These are phyloP conservation scores for Eupithecia subumbrata DNA, from an alignment of 2,888 invertebrate genomes.

Conservation along the genomic window DNA sequence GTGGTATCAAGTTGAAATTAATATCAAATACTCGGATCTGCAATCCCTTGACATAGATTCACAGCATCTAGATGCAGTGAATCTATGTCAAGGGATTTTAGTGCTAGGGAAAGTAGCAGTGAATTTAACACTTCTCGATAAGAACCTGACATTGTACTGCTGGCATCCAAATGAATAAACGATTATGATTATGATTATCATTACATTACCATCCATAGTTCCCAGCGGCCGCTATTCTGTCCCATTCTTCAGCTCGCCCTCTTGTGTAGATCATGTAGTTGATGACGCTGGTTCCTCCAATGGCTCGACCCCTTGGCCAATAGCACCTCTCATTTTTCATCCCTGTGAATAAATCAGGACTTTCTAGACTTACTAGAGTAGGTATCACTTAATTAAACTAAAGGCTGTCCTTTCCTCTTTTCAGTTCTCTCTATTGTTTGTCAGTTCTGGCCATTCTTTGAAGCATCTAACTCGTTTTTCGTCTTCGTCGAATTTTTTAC, in stretches of 20 bases:
- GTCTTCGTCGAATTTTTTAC: no score
- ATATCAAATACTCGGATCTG: neutral
- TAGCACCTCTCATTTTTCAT: constrained; percentile 81
- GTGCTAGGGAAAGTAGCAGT: no score
- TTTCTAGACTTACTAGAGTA: no score
- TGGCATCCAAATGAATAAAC: neutral
- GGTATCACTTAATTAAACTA: no score
- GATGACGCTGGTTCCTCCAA: constrained; percentile 92
- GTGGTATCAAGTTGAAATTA: neutral
- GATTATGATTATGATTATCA: neutral
- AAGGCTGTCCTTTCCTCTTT: neutral
- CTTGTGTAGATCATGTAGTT: constrained; percentile 94
- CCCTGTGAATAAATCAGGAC: constrained; percentile 51
- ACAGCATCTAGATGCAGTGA: neutral
- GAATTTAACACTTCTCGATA: neutral
- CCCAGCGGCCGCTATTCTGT: constrained; percentile 86
- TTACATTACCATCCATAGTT: constrained; percentile 85
- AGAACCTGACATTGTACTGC: neutral
- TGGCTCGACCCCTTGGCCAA: constrained; percentile 89
- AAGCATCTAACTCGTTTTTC: neutral
- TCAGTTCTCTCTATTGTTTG: neutral
- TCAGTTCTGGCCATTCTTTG: neutral
- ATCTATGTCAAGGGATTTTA: no score
- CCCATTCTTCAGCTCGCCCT: constrained; percentile 88
- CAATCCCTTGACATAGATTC: neutral